Conservation (phyloP, 2,113 vertebrate genomes). For the Struthidea cinerea region DNA sequence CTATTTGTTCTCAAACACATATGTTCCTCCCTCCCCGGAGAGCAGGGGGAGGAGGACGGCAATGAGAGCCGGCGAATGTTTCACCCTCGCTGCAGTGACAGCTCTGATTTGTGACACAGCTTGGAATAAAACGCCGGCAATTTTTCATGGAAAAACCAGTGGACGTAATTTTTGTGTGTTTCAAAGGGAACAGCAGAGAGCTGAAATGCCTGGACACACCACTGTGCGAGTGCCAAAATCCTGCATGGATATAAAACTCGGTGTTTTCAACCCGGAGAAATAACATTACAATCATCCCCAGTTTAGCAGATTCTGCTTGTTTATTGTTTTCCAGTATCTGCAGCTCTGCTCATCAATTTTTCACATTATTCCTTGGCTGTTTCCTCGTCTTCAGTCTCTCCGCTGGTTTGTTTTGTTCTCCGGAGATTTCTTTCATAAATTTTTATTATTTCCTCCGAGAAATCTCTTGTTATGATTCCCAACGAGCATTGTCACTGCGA, state of each 20-base stretch:
- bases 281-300: neutral
- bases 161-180: neutral
- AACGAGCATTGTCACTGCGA: accelerated
- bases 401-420: neutral
- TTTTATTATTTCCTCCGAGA: neutral
- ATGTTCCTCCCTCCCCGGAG: neutral
- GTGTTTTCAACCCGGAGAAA: neutral
- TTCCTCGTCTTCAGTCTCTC: neutral
- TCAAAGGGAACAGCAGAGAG: neutral
- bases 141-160: neutral
- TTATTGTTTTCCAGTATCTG: conserved; percentile 7
- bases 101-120: conserved; percentile 3
- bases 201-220: neutral
- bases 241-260: neutral
- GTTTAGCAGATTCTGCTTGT: neutral
- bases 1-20: neutral
- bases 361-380: neutral
- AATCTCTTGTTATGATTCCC: neutral
- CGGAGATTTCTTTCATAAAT: neutral
- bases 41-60: neutral
- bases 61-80: neutral
- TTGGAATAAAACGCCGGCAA: neutral
- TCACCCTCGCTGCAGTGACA: neutral
- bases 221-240: neutral
- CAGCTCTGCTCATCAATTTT: conserved; percentile 29